These are phyloP conservation scores for Oryzias melastigma DNA, from an alignment of 2,113 vertebrate genomes.

Conservation along the genomic window DNA sequence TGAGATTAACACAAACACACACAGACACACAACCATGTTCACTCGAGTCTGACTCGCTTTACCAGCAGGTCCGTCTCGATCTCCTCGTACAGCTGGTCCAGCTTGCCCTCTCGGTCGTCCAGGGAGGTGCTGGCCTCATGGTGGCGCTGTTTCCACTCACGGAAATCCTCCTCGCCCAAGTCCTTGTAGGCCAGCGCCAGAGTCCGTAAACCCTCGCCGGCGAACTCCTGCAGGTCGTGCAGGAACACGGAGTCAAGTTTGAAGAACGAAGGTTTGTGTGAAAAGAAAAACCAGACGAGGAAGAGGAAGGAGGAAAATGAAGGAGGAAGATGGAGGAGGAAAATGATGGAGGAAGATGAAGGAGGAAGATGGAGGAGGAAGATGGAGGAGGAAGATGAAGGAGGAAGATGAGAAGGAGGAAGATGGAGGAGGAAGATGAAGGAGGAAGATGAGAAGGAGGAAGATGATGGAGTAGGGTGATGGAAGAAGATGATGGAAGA, in stretches of 20 bases:
- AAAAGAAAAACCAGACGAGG: too few relatives aligned
- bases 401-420: too few relatives aligned
- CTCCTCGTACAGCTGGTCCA: constrained; percentile 86
- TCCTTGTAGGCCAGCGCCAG: constrained; percentile 88
- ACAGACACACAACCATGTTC: not conserved
- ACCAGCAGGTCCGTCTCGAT: constrained; percentile 91
- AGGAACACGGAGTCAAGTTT: not conserved
- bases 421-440: too few relatives aligned
- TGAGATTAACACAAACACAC: not conserved
- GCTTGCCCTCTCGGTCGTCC: constrained; percentile 81
- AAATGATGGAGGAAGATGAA: too few relatives aligned
- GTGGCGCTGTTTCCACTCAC: constrained; percentile 83
- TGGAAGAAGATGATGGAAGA: too few relatives aligned
- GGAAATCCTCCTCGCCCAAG: constrained; percentile 82
- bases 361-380: too few relatives aligned
- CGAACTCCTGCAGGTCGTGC: constrained; percentile 84
- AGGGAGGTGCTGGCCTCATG: constrained; percentile 81
- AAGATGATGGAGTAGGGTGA: too few relatives aligned
- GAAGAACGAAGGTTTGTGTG: too few relatives aligned
- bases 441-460: too few relatives aligned
- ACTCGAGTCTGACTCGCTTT: constrained; percentile 2
- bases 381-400: too few relatives aligned
- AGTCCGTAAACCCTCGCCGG: constrained; percentile 89
- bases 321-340: too few relatives aligned
- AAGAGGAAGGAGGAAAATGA: too few relatives aligned